These are phyloP conservation scores for Trichoplusia ni DNA, from an alignment of 1,140 invertebrate species.

Conservation along the genomic window DNA sequence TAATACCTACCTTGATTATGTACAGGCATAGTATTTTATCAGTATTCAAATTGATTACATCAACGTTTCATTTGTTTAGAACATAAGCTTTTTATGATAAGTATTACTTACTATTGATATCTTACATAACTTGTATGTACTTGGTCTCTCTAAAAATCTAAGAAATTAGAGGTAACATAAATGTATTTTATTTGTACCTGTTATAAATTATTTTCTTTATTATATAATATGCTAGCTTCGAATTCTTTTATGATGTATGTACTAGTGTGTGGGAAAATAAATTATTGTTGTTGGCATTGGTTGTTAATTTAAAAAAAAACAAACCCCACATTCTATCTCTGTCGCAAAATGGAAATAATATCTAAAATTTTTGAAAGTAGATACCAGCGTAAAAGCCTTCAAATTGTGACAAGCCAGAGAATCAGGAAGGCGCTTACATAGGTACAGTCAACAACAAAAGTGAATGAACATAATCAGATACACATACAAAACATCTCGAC, in stretches of 20 bases:
- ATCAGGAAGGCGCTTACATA: no score
- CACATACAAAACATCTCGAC: no score
- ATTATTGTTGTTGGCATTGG: constrained; percentile 72
- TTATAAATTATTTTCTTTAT: constrained; percentile 20
- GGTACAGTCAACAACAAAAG: no score
- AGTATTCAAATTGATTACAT: constrained; percentile 1
- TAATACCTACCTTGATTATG: background rate
- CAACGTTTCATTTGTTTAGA: background rate
- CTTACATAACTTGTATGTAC: constrained; percentile 7
- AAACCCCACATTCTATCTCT: no score
- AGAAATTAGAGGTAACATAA: background rate
- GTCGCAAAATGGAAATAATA: no score
- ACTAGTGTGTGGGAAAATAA: constrained; percentile 72
- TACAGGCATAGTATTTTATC: background rate
- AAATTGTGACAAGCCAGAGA: no score
- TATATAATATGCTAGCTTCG: constrained; percentile 63
- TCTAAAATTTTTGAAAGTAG: no score
- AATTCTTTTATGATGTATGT: constrained; percentile 60
- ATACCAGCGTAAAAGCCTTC: no score
- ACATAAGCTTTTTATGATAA: constrained; percentile 7
- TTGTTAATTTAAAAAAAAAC: constrained; percentile 18
- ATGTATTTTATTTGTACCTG: constrained; percentile 31
- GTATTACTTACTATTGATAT: constrained; percentile 3
- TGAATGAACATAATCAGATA: no score
- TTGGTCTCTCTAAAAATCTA: constrained; percentile 18